Base-by-base conservation (phyloP, 2,888 invertebrate genomes). In the Mallateleia sp. region DNA sequence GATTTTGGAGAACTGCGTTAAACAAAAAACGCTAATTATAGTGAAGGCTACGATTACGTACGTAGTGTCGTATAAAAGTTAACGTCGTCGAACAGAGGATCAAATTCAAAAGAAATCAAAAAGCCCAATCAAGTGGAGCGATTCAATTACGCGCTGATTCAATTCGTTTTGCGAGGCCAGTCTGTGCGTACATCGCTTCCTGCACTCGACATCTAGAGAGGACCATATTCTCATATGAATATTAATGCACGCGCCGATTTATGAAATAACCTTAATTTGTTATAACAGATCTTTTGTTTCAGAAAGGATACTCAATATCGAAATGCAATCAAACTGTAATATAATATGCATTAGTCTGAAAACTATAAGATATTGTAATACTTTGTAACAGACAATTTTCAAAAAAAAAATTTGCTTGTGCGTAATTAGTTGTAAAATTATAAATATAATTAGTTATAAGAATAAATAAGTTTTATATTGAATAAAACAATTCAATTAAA, bases 131-230 rank as follows among this genome's bases (percentile, higher is more conserved):
- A 94, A 94, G 92, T 93, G 93, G 93, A 93, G 92, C 94, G 94
- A 94, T 94, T 94, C 93, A 94, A 94, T 94, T 94, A 94, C 88
- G 90, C 89, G 89, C 90, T 93, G 94, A 94, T 94, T 94, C 92
- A 92, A 94, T 89, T 90, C 90, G 84, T 86, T 89, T 88, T 80
- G 78, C 88, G 84, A 88, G 88, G 86, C 85, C 85, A 86, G 89
- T 88, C 87, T 88, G 77, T 88, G 83, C 89, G 84, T 86, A 78
- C 79, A 83, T 89, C 77, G 84, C 86, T 88, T 88, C 88, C 88
- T 88, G 86, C 52, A 88, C 84, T 88, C 80, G 71, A 75, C 83
- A 87, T 87, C 79, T 88, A 58, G 66, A 78, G 79, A 82, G 75
- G 71, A 83, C 85, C 85, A 88, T 86, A 75, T 86, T 86, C 84